These are phyloP conservation scores for Melanostigma gelatinosum DNA, from an alignment of 2,113 vertebrate species.

Conservation along the genomic window DNA sequence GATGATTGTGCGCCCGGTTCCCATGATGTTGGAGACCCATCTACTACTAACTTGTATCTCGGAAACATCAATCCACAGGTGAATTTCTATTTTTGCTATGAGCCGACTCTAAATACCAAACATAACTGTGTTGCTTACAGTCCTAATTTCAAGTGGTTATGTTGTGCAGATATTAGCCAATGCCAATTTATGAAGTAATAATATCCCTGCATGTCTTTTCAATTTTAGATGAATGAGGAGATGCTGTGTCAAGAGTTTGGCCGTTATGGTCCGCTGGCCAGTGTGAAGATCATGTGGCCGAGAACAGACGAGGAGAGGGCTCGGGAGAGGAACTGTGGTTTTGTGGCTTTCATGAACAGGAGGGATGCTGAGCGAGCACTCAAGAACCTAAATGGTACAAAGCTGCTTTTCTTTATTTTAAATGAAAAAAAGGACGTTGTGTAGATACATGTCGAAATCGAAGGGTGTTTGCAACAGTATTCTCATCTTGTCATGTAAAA, in stretches of 20 bases:
- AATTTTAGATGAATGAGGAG: constrained; percentile 96
- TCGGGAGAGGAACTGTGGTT: constrained; percentile 98
- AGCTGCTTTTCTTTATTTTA: background rate
- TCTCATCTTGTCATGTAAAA: too few relatives aligned
- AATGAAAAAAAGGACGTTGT: background rate
- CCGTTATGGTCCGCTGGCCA: constrained; percentile 95
- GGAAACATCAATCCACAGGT: constrained; percentile 99
- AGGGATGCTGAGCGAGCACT: constrained; percentile 98
- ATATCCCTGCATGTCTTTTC: background rate
- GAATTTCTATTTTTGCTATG: constrained; percentile 13
- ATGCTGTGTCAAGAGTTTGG: constrained; percentile 99
- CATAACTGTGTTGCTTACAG: background rate
- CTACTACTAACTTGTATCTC: constrained; percentile 97
- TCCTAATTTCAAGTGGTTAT: background rate
- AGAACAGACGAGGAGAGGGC: constrained; percentile 98
- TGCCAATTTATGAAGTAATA: background rate
- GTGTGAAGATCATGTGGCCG: constrained; percentile 99
- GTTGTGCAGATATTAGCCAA: background rate
- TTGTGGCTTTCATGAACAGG: constrained; percentile 99
- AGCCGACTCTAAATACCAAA: background rate
- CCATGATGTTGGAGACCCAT: constrained; percentile 98
- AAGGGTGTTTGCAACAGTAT: too few relatives aligned
- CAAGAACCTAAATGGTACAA: constrained; percentile 95
- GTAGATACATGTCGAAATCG: too few relatives aligned
- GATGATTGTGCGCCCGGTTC: constrained; percentile 98